Evolutionary conservation across 2,113 vertebrate genomes (phyloP), one percentile per base, ranked within the genome.

Genomic region (Podiceps cristatus): DNA sequence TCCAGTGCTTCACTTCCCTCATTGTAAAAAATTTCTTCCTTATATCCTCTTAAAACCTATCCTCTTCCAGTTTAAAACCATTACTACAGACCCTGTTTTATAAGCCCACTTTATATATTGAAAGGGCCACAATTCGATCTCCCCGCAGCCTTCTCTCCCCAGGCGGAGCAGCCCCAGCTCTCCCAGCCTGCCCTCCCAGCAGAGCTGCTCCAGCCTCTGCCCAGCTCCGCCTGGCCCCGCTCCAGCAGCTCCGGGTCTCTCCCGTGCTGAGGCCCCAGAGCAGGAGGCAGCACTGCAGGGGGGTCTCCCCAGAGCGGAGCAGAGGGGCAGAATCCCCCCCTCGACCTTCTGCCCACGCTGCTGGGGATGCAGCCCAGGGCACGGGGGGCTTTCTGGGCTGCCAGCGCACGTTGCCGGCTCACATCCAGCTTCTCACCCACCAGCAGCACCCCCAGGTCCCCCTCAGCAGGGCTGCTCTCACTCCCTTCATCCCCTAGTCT

Each of bases 161-260:
- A 37, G 25, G 10, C 16, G 49, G 40, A 56, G 16, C 4, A 24
- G 13, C 4, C 14, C 4, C 22, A 64, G 0, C 31, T 35, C 18
- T 28, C 47, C 50, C n/a, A 37, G 31, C 2, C 16, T 64, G 0
- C 64, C 44, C 8, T 8, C 31, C 6, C 0, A 18, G 22, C 3
- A 53, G 64, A 66, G 16, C 3, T 50, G 28, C 3, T 64, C 50
- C 60, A 52, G 2, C n/a, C 23, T 49, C 25, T 33, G 56, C 20
- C 24, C 6, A 10, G 37, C 4, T n/a, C 28, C 1, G 1, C 68
- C 40, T 66, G 52, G 28, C 47, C 14, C 1, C 0, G 0, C 6
- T 59, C 24, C 4, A 33, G 10, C 27, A 28, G 5, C 1, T 27
- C 40, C 11, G 1, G 8, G 10, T 55, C 40, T 4, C 28, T 58